Percentiles rank a stretch among this genome's conserved stretches.
Conservation (phyloP, 2,113 vertebrate species). For the Condylura cristata region DNA sequence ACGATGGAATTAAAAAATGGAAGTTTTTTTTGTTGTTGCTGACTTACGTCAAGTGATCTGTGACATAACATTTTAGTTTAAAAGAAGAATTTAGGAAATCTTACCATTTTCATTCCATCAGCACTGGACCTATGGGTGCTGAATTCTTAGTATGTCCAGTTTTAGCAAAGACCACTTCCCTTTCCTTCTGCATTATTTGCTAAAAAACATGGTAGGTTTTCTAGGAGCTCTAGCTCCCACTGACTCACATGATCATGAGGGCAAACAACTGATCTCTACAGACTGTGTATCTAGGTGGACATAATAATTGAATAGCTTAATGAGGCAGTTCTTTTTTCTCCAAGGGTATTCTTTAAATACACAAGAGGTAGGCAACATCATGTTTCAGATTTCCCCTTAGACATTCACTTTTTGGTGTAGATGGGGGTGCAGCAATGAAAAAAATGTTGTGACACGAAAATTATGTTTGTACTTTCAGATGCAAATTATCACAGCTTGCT, state of each 20-base stretch:
- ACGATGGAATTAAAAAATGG: background rate
- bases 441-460: background rate
- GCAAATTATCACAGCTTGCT: background rate
- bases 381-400: background rate
- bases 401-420: background rate
- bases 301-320: slow-evolving; percentile 18
- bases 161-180: slow-evolving; percentile 19
- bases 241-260: no score
- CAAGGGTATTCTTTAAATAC: slow-evolving; percentile 43
- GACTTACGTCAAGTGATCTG: background rate
- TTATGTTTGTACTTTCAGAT: background rate
- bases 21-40: slow-evolving; percentile 7
- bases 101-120: slow-evolving; percentile 9
- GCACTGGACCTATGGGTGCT: background rate
- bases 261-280: no score
- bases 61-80: background rate
- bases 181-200: background rate
- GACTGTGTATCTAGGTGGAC: background rate
- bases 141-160: background rate
- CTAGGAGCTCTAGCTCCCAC: no score
- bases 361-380: background rate
- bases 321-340: slow-evolving; percentile 31
- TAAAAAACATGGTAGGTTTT: slow-evolving; percentile 51
- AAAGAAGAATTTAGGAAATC: background rate
- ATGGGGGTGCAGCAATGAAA: background rate